These are phyloP conservation scores for Elephantulus edwardii DNA, from an alignment of 2,113 vertebrate species.

Conservation along the genomic window DNA sequence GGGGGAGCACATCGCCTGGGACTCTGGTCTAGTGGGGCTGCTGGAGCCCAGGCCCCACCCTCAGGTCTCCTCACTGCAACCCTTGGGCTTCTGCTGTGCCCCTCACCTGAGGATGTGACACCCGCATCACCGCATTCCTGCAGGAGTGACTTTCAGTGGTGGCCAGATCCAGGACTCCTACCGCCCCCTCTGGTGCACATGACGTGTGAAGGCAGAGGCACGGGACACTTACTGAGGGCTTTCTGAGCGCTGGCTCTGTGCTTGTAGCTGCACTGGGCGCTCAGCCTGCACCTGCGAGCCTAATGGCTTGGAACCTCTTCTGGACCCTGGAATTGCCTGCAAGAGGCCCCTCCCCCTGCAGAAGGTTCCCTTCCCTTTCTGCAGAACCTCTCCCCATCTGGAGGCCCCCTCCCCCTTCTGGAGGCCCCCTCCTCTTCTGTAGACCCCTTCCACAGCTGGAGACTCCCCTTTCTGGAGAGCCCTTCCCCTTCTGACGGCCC, in stretches of 20 bases:
- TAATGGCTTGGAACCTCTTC: background rate
- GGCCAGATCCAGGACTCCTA: background rate
- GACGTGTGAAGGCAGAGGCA: background rate
- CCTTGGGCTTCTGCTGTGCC: fast-evolving
- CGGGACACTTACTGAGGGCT: background rate
- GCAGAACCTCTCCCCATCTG: background rate
- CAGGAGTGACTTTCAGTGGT: background rate
- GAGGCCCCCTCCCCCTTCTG: too few species aligned
- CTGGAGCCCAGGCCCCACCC: background rate
- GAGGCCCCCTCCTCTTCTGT: too few species aligned
- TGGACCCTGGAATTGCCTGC: background rate
- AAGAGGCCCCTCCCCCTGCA: too few species aligned
- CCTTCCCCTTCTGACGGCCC: too few species aligned
- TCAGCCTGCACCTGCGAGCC: background rate
- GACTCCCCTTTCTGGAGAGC: too few species aligned
- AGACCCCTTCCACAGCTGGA: too few species aligned
- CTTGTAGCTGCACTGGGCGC: background rate
- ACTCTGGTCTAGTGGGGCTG: too few species aligned
- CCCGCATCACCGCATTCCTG: fast-evolving
- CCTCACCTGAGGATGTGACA: fast-evolving
- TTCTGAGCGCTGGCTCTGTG: background rate
- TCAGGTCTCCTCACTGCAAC: background rate
- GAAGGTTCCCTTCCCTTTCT: too few species aligned
- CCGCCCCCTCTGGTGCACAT: fast-evolving
- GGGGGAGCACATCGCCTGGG: too few species aligned